Conservation (phyloP, 2,888 invertebrate genomes). For the Cylloceria caligata region DNA sequence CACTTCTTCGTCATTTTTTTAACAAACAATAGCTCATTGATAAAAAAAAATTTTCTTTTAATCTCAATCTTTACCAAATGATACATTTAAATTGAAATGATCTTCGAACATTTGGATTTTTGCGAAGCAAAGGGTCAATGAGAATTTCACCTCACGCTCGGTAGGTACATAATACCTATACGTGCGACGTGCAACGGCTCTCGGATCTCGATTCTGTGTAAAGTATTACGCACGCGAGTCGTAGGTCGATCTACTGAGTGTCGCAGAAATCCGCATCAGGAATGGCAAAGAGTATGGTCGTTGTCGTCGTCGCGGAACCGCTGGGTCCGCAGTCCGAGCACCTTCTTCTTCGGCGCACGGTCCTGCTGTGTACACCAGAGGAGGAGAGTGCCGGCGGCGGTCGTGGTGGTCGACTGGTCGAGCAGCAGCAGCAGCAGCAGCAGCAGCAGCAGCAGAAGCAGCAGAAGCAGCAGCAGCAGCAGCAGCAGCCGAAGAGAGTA, state of each 20-base stretch:
- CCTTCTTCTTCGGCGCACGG: neutral
- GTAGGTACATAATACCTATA: constrained; percentile 15
- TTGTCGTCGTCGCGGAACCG: constrained; percentile 2
- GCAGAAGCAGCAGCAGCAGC: constrained; percentile 3
- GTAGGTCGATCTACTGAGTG: constrained; percentile 59
- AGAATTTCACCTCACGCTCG: neutral
- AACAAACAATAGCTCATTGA: too few species aligned
- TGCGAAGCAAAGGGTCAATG: neutral
- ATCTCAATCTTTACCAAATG: too few species aligned
- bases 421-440: constrained; percentile 17
- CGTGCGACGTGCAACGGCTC: constrained; percentile 29
- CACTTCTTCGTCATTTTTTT: too few species aligned
- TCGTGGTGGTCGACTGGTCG: constrained; percentile 43
- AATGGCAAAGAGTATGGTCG: constrained; percentile 14
- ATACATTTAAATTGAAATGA: too few species aligned
- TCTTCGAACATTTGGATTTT: too few species aligned
- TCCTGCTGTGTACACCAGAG: constrained; percentile 2
- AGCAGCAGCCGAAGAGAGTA: constrained; percentile 24
- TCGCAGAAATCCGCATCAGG: constrained; percentile 50
- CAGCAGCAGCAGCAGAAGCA: constrained; percentile 11
- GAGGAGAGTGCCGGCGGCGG: constrained; percentile 8
- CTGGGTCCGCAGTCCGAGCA: neutral
- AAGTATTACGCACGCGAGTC: constrained; percentile 61
- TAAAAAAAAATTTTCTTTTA: too few species aligned
- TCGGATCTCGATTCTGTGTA: constrained; percentile 19